A percentile compares a stretch with the other conserved stretches of the same genome.
phyloP scores from a whole-genome alignment of 2,113 vertebrate species.

The Mobula hypostoma region DNA sequence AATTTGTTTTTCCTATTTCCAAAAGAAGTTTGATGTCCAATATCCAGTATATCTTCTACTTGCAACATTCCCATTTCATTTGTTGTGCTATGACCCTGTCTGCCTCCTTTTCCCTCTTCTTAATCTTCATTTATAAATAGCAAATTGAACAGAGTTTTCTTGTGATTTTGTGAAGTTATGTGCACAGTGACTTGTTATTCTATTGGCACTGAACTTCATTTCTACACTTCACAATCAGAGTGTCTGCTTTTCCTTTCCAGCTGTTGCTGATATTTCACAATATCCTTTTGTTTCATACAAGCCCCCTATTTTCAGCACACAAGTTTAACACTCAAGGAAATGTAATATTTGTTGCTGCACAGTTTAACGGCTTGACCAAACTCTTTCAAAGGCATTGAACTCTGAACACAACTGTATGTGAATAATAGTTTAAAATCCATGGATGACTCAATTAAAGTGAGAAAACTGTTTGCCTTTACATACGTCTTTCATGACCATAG shows the following conservation, averaged over 20 bases:
- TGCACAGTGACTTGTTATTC: not conserved
- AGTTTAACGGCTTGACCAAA: not conserved
- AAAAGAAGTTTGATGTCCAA: not conserved
- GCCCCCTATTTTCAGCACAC: not conserved
- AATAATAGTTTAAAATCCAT: not conserved
- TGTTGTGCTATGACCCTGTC: not conserved
- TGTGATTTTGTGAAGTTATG: not conserved
- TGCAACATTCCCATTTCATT: not conserved
- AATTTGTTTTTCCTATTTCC: not conserved
- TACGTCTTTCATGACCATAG: not conserved
- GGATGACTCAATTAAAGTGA: not conserved
- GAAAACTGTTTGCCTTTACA: not conserved
- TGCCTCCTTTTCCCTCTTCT: not conserved
- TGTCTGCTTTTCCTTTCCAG: not conserved
- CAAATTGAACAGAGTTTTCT: too few species aligned
- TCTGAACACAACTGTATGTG: not conserved
- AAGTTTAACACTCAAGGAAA: not conserved
- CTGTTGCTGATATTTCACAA: not conserved
- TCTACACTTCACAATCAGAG: not conserved
- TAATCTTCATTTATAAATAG: not conserved
- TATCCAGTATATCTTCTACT: not conserved
- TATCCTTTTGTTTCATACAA: not conserved
- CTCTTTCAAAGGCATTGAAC: not conserved
- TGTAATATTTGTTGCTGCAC: not conserved
- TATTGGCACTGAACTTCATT: not conserved